Percentiles rank a stretch among this genome's conserved stretches.
phyloP scores from a whole-genome alignment of 2,797 vertebrate species.

The Numenius phaeopus region DNA sequence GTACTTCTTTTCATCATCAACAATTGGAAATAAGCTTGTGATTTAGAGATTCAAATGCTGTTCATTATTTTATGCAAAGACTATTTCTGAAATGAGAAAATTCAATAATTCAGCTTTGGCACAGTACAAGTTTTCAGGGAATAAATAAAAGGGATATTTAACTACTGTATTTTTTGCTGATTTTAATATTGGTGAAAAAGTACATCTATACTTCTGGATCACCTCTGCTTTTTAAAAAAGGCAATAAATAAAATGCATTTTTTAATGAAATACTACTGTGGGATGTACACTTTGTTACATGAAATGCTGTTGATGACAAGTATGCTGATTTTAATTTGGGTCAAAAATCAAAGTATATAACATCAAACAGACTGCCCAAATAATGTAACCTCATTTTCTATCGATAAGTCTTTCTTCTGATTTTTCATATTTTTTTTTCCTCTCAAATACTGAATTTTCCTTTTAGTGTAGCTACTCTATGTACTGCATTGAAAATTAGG shows the following conservation, averaged over 20 bases:
- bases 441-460: neutral
- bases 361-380: neutral
- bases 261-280: neutral
- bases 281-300: neutral
- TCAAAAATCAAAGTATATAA: neutral
- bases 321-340: neutral
- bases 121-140: neutral
- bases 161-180: neutral
- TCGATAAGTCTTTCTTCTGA: neutral
- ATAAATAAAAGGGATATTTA: neutral
- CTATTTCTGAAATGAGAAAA: conserved; percentile 19
- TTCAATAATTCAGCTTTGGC: neutral
- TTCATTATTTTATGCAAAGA: conserved; percentile 33
- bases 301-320: neutral
- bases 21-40: conserved; percentile 5
- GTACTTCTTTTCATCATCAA: conserved; percentile 16
- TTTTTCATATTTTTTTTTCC: neutral
- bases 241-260: neutral
- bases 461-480: neutral
- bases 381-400: neutral
- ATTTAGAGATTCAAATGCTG: conserved; percentile 37
- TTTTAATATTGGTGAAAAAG: neutral
- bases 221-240: neutral
- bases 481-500: neutral
- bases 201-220: neutral